Base-by-base conservation (phyloP, 2,797 vertebrate genomes). In the Enteromius paludinosus region DNA sequence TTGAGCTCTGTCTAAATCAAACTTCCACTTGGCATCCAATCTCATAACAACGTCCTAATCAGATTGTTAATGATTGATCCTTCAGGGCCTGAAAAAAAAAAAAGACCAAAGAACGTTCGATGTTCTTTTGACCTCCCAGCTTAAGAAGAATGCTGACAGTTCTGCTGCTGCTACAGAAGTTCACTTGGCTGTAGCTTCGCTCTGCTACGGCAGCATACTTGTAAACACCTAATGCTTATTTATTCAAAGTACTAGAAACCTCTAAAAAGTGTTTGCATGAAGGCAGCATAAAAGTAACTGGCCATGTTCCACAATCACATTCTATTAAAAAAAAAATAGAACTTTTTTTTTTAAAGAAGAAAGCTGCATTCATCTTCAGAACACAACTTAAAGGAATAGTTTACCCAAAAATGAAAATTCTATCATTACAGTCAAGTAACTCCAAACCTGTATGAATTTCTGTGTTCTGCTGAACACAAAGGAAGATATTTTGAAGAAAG, bases 161-260 rank as follows among this genome's bases (percentile, higher is more conserved):
- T 61, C 15, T 41, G 17, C 30, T 78, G 82, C 23, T 54, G 7
- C 18, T 64, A n/a, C 33, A 35, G 35, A 76, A 56, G 38, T 54
- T 30, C 17, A 28, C 71, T 81, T 47, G 79, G 73, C 74, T 59
- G 59, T n/a, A 33, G 38, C 3, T 43, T 35, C 38, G 5, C 15
- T 56, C 66, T 61, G 47, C 28, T 64, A n/a, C 18, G 3, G 35
- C 73, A 45, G 52, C 25, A 59, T n/a, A 49, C 64, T 45, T 82
- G 25, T 41, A 78, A 86, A 82, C 49, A 82, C 70, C 43, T 65
- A 56, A 75, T 45, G 62, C 20, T 28, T 35, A 83, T 73, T 41
- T 54, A 84, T 83, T 72, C 41, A 72, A n/a, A 14, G 49, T 12
- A 49, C 30, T 45, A 61, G 71, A 54, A 23, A 65, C 17, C 3